Base-by-base conservation (phyloP, 2,113 vertebrate species). In the Larimichthys polyactis region DNA sequence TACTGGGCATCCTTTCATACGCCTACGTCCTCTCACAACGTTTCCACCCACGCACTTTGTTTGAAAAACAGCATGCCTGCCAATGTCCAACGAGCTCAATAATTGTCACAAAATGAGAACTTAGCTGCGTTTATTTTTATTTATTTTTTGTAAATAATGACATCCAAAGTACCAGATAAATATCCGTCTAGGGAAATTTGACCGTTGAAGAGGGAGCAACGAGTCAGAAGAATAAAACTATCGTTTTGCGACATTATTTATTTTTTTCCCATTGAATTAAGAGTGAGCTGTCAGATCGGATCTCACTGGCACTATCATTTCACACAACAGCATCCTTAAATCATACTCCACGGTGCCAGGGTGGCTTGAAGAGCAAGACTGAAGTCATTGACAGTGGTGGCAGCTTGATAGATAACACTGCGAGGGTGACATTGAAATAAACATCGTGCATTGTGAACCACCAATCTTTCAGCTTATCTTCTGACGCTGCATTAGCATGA, bases 401-500 rank as follows among this genome's bases (percentile, higher is more conserved):
- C 80, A 82, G 78, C 71, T 71, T 83, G 82, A 89, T 49, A 83
- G 80, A 92, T 89, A 85, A 87, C 84, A 75, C 48, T 75, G 84
- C 78, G 73, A 84, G 49, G 77, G 51, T 74, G 78, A 87, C 75
- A 69, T 27, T 87, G 84, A 86, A 84, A 82, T 83, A 84, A 91
- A 87, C 52, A 67, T 32, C 5, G 32, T 29, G 48, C 32, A 70
- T 76, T 75, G 80, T 75, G 84, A 24, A 77, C 70, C 67, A 59
- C 75, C 54, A n/a, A 79, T 82, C 63, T 43, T 71, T 81, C 57
- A 64, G 67, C 66, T 86, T 85, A 92, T 83, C n/a, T n/a, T 59
- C 66, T 73, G 76, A 80, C 72, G 32, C 51, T 1, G 22, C 75
- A 63, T 89, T 79, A 81, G 74, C 54, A 27, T 24, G 73, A 79